A percentile compares a stretch with the other conserved stretches of the same genome.
phyloP scores from a whole-genome alignment of 2,888 invertebrate genomes.

The Fissipunctia ypsillon region DNA sequence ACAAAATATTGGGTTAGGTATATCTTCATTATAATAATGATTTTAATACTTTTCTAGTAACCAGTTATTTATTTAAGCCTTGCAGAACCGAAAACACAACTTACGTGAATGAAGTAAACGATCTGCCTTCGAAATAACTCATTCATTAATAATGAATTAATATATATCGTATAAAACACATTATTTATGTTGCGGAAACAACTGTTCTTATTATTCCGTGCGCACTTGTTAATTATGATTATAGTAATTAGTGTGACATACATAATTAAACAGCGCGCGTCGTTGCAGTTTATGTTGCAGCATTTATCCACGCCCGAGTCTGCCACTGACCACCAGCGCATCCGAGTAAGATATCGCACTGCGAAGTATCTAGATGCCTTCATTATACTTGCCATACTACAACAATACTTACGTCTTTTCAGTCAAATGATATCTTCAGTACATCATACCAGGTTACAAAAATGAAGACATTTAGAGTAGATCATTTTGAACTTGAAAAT shows the following conservation, averaged over 20 bases:
- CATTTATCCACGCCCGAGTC: slow-evolving; percentile 96
- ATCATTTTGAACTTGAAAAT: slow-evolving; percentile 67
- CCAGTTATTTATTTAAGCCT: neutral
- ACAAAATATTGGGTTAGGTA: neutral
- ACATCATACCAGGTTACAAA: slow-evolving; percentile 53
- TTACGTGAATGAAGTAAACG: neutral
- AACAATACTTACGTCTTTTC: slow-evolving; percentile 32
- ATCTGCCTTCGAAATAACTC: slow-evolving; percentile 5
- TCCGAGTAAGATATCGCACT: slow-evolving; percentile 94
- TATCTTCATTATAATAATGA: neutral
- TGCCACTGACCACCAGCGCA: slow-evolving; percentile 96
- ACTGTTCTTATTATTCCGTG: neutral
- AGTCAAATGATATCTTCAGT: slow-evolving; percentile 43
- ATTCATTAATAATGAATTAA: neutral
- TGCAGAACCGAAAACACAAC: neutral
- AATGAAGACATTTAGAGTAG: slow-evolving; percentile 82
- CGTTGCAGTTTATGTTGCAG: slow-evolving; percentile 97
- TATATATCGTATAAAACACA: neutral
- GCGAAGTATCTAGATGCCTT: slow-evolving; percentile 80
- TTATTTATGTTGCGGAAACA: neutral
- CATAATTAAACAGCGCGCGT: slow-evolving; percentile 76
- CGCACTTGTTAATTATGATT: slow-evolving; percentile 16
- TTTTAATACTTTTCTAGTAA: neutral
- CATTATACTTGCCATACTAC: slow-evolving; percentile 67
- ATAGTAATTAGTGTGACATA: slow-evolving; percentile 33